phyloP scores from a whole-genome alignment of 2,888 invertebrate genomes.

The Tetramorium bicarinatum region DNA sequence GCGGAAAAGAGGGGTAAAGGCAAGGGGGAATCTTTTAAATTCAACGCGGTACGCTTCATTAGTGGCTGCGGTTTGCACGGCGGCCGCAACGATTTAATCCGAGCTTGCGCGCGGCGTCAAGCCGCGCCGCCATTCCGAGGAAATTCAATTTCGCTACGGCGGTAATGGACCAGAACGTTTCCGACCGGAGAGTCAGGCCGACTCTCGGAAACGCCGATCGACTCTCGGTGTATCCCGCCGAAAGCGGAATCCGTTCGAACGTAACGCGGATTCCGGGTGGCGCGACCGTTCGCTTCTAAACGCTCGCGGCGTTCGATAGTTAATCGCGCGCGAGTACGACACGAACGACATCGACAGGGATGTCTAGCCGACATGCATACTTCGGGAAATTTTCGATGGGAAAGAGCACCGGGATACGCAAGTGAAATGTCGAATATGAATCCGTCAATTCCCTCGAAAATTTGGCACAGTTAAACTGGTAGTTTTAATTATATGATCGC shows the following conservation, averaged over 20 bases:
- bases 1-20: background rate
- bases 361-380: background rate
- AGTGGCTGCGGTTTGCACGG: constrained; percentile 73
- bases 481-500: constrained; percentile 3
- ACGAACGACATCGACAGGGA: constrained; percentile 15
- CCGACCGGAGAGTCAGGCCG: constrained; percentile 61
- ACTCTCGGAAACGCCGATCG: constrained; percentile 50
- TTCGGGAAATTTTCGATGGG: background rate
- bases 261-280: constrained; percentile 46
- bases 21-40: constrained; percentile 76
- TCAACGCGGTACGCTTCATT: constrained; percentile 79
- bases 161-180: constrained; percentile 80
- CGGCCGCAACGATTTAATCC: constrained; percentile 82
- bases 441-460: background rate
- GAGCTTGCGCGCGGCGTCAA: constrained; percentile 70
- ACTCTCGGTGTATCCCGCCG: constrained; percentile 48
- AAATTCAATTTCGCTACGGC: constrained; percentile 81
- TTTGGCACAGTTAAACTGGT: background rate
- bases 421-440: background rate
- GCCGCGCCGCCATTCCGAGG: constrained; percentile 65
- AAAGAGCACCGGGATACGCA: background rate
- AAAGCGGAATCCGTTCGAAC: constrained; percentile 51
- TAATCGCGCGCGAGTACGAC: constrained; percentile 40
- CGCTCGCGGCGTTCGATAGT: background rate
- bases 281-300: constrained; percentile 1